Percentiles rank a stretch among this genome's conserved stretches.
Conservation (phyloP, 2,797 vertebrate species). For the Peromyscus melanophrys region DNA sequence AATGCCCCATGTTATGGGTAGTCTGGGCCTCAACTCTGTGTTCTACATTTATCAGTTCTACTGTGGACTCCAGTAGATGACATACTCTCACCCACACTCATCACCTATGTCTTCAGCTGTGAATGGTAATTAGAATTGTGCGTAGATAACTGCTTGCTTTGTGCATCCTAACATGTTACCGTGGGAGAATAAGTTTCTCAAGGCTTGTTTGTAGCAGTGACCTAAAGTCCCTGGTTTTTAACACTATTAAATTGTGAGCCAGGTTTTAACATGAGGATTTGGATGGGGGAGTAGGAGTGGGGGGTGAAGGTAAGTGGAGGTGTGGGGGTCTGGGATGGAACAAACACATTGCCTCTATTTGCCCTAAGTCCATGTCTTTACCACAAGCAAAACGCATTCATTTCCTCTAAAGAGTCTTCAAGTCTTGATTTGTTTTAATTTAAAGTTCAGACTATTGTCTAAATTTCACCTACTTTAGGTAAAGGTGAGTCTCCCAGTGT, state of each 20-base stretch:
- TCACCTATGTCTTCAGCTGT: background rate
- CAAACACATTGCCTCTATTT: background rate
- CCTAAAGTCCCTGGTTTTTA: background rate
- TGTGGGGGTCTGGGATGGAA: background rate
- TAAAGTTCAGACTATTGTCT: background rate
- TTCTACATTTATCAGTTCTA: background rate
- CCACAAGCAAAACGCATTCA: background rate
- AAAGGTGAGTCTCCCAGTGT: background rate
- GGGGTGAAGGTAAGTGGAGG: background rate
- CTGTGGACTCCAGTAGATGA: background rate
- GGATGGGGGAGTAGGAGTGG: background rate
- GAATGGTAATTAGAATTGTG: background rate
- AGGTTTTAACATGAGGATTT: background rate
- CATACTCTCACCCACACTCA: too few relatives aligned
- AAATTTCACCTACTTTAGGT: background rate
- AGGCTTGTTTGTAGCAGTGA: background rate
- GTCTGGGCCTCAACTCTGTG: background rate
- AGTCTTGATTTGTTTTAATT: background rate
- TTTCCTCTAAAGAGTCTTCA: background rate
- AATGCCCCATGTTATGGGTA: background rate
- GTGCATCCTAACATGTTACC: background rate
- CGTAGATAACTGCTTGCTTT: background rate
- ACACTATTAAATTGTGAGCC: background rate
- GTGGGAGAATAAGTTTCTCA: background rate
- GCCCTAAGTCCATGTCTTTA: background rate